A percentile compares a stretch with the other conserved stretches of the same genome.
Conservation (phyloP, 1,140 invertebrate species). For the Bombus difficillimus region DNA sequence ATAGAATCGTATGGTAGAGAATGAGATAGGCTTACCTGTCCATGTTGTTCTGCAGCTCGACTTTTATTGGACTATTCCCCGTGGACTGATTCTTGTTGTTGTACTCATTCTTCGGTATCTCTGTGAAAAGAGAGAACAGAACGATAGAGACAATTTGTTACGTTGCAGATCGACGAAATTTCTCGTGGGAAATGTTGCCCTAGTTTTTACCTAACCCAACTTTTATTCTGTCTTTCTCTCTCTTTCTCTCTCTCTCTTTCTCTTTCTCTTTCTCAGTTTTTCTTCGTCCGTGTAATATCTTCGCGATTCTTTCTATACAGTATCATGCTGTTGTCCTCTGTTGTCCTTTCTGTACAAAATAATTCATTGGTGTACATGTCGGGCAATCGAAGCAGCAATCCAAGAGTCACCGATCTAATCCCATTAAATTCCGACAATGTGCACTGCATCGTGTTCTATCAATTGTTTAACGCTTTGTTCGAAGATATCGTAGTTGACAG, state of each 20-base stretch:
- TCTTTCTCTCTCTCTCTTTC: neutral
- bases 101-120: conserved; percentile 94
- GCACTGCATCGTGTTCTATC: neutral
- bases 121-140: conserved; percentile 82
- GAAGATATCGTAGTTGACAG: neutral
- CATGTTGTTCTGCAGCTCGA: conserved; percentile 87
- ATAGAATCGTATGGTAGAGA: neutral
- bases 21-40: conserved; percentile 84
- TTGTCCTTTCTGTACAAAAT: conserved; percentile 2
- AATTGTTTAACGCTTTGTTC: neutral
- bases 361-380: conserved; percentile 20
- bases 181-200: conserved; percentile 57
- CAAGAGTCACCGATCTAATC: neutral
- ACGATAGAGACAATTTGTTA: conserved; percentile 56
- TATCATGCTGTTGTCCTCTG: neutral
- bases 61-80: conserved; percentile 90
- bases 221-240: conserved; percentile 6
- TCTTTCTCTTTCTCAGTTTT: too few species aligned
- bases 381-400: neutral
- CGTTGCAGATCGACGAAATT: conserved; percentile 59
- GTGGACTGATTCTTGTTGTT: conserved; percentile 94
- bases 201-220: neutral
- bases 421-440: neutral
- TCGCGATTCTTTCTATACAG: neutral
- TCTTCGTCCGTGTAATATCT: conserved; percentile 10